Evolutionary conservation across 2,888 invertebrate species (phyloP), one percentile per base, ranked within the genome.

Genomic region (Brassicogethes aeneus): DNA sequence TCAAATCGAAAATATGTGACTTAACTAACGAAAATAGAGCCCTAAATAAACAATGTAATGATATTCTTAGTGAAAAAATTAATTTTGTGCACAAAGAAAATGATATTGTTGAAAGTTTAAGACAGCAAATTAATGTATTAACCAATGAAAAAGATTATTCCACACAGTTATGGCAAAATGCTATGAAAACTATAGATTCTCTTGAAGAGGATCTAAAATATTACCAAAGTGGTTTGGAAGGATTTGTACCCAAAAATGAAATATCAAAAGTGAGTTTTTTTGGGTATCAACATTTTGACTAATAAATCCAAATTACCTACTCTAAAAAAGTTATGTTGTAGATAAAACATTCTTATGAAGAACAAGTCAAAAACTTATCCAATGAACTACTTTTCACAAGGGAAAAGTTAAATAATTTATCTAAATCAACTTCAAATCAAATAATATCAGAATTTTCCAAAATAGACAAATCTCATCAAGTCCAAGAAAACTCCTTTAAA

Each of bases 171-270:
- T 84, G 83, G 79, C 77, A 79, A 59, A 77, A 77, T 44, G 75
- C 82, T 0, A 69, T 82, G 44, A 75, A 75, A 56, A 79, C 80
- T 0, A 77, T 84, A 36, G 76, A 77, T 29, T 73, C 74, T 36
- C 67, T 85, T 42, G 85, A 86, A 57, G 72, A 71, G 14, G 82
- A 85, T 65, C 62, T 85, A 2, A 75, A 72, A 60, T 66, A 72
- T 15, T 79, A 77, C 54, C 57, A 61, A 42, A 55, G 55, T 14
- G 57, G 56, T 32, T 56, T 51, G 2, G 47, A 62, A 23, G 60
- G 56, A 41, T 58, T 56, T 48, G 45, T 64, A 32, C 58, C 63
- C 8, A 61, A 61, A 54, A 45, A 48, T 2, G 58, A 64, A 45
- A 50, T 59, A 31, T 39, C 47, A 33, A 55, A 57, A 47, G 61